phyloP scores from a whole-genome alignment of 2,888 invertebrate species.

The Rhodophaea formosa region DNA sequence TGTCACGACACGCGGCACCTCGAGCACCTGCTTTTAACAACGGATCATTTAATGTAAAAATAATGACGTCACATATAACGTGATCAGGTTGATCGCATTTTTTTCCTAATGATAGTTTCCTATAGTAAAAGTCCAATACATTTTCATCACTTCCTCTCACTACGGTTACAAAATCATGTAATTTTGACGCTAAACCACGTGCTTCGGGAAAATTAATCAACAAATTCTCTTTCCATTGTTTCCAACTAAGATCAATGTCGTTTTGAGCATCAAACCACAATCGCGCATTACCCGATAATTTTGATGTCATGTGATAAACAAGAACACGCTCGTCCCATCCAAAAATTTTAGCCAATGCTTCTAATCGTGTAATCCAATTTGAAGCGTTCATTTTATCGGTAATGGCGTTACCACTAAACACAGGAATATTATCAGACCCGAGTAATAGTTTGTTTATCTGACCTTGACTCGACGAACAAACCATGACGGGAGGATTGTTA shows the following conservation, averaged over 20 bases:
- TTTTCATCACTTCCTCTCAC: too few relatives aligned
- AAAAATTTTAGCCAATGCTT: neutral
- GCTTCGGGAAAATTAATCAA: too few relatives aligned
- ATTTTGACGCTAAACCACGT: too few relatives aligned
- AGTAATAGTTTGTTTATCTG: neutral
- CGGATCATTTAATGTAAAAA: conserved; percentile 21
- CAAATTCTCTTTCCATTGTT: too few relatives aligned
- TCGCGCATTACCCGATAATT: neutral
- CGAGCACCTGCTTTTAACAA: conserved; percentile 22
- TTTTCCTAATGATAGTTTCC: neutral
- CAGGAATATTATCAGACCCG: neutral
- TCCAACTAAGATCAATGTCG: too few relatives aligned
- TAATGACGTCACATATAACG: conserved; percentile 22
- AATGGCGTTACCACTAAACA: neutral
- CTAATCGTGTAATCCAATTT: neutral
- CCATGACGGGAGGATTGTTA: neutral
- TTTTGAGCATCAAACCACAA: neutral
- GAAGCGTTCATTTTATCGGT: too few relatives aligned
- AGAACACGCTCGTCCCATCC: neutral
- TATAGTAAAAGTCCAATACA: conserved; percentile 1
- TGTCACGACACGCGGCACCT: conserved; percentile 23
- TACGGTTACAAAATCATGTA: too few relatives aligned
- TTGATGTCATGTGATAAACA: neutral
- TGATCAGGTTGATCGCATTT: conserved; percentile 5
- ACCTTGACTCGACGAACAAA: neutral